phyloP scores from a whole-genome alignment of 2,888 invertebrate species.

The Amphipoea lucens region DNA sequence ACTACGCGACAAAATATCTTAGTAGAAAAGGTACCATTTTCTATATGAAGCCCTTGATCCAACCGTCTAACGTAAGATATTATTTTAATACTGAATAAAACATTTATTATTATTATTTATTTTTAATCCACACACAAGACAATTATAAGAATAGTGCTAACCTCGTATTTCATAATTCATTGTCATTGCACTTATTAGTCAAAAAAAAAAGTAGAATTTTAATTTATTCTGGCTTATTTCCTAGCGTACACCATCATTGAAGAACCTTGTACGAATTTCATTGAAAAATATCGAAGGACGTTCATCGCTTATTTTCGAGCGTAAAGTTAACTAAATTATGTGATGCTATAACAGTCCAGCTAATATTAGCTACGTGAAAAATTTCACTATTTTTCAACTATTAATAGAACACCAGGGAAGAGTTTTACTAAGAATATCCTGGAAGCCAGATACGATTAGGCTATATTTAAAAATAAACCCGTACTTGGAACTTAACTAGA shows the following conservation, averaged over 20 bases:
- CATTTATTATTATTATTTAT: neutral
- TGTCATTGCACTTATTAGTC: neutral
- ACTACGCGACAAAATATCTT: too few relatives aligned
- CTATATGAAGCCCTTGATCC: neutral
- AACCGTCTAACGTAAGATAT: neutral
- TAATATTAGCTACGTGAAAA: constrained; percentile 1
- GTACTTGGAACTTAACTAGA: neutral
- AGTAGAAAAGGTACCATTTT: neutral
- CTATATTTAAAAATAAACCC: neutral
- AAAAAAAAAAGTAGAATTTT: neutral
- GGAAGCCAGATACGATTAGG: neutral
- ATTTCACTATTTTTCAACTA: neutral
- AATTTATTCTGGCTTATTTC: too few relatives aligned
- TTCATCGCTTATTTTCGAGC: neutral
- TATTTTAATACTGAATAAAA: neutral
- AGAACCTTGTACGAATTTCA: neutral
- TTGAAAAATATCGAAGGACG: neutral
- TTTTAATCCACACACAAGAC: neutral
- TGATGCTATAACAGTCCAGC: neutral
- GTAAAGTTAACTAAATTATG: neutral
- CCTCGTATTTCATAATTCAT: neutral
- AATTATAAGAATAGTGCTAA: neutral
- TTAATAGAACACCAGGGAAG: neutral
- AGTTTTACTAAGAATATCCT: neutral
- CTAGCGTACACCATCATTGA: neutral